Percentiles rank a stretch among this genome's conserved stretches.
Evolutionary conservation across 2,797 vertebrate species (phyloP).

Genomic region (Cryptoblepharus egeriae): DNA sequence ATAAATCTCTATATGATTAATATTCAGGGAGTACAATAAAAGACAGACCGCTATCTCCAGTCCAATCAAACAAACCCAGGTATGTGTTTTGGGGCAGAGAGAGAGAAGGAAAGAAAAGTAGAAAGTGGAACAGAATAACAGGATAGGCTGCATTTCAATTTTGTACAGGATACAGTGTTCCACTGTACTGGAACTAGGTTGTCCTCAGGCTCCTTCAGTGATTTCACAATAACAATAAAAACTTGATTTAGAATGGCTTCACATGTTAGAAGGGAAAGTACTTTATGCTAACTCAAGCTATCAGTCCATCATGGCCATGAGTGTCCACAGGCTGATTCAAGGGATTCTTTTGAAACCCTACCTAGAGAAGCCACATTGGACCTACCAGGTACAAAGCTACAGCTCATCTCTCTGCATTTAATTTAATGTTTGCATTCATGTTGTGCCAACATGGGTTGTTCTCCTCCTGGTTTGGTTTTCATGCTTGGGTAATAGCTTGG

Average conservation of each 20-base stretch:
- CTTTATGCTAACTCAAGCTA: too few relatives aligned
- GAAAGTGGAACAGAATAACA: neutral
- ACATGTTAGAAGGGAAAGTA: neutral
- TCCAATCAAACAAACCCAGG: neutral
- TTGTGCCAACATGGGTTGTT: too few relatives aligned
- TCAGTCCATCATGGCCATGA: too few relatives aligned
- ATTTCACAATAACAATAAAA: neutral
- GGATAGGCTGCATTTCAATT: too few relatives aligned
- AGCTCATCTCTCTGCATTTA: too few relatives aligned
- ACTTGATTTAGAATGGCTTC: neutral
- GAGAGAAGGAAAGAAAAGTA: neutral
- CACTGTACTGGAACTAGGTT: neutral
- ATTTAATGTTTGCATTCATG: too few relatives aligned
- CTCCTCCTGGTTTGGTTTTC: too few relatives aligned
- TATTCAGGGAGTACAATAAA: neutral
- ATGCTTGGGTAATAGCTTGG: too few relatives aligned
- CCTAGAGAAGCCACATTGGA: too few relatives aligned
- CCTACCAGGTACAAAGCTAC: too few relatives aligned
- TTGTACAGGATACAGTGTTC: neutral
- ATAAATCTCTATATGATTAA: neutral
- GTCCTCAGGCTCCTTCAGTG: neutral
- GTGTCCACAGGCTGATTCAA: too few relatives aligned
- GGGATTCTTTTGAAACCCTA: too few relatives aligned
- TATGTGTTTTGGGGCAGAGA: neutral
- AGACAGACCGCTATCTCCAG: neutral